These are phyloP conservation scores for Pristionchus exspectatus DNA, from an alignment of 2,888 invertebrate species.

Conservation along the genomic window DNA sequence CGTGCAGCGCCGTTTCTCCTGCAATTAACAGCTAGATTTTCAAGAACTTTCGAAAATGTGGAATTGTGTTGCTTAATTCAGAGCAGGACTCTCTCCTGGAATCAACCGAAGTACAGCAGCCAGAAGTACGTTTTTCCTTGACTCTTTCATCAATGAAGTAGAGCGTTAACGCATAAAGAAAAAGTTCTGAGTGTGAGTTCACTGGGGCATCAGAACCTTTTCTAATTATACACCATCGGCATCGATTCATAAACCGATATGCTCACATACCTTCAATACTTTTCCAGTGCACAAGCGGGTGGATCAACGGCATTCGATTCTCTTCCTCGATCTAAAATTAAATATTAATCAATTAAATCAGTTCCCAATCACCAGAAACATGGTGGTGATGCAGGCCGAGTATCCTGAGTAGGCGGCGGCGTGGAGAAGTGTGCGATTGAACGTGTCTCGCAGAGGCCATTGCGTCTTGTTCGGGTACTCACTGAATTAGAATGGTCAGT, in stretches of 20 bases:
- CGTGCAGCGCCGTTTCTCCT: conserved; percentile 68
- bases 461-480: background rate
- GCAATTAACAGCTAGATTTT: background rate
- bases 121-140: no score
- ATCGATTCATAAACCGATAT: no score
- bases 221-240: no score
- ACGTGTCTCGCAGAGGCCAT: conserved; percentile 62
- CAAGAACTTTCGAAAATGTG: background rate
- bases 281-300: conserved; percentile 63
- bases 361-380: conserved; percentile 58
- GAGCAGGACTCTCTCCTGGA: no score
- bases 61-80: no score
- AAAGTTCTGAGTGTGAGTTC: no score
- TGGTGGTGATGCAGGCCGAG: conserved; percentile 70
- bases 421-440: conserved; percentile 73
- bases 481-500: background rate
- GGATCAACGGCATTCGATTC: conserved; percentile 58
- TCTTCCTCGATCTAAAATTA: conserved; percentile 65
- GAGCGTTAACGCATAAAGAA: no score
- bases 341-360: background rate
- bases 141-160: no score
- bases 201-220: no score
- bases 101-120: no score
- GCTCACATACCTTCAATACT: conserved; percentile 61
- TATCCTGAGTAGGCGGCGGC: conserved; percentile 75